phyloP scores from a whole-genome alignment of 2,113 vertebrate species.

The Paraplagusia blochii region DNA sequence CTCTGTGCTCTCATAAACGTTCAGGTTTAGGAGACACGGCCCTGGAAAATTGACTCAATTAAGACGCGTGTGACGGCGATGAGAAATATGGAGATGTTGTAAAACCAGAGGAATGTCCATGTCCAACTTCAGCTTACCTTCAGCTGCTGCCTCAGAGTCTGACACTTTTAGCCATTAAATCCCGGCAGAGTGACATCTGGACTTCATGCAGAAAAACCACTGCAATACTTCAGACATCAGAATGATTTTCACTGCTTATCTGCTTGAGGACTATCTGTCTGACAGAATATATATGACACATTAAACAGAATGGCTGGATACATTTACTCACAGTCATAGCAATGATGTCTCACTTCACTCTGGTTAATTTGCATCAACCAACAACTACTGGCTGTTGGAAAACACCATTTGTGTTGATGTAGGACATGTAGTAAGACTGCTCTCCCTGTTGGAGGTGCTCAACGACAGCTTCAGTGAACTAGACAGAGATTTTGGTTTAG shows the following conservation, averaged over 20 bases:
- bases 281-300: slow-evolving; percentile 1
- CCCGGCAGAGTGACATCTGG: slow-evolving; percentile 55
- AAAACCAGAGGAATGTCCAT: slow-evolving; percentile 48
- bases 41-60: slow-evolving; percentile 34
- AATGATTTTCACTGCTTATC: slow-evolving; percentile 33
- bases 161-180: slow-evolving; percentile 53
- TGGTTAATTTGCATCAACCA: no score
- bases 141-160: slow-evolving; percentile 46
- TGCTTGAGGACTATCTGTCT: slow-evolving; percentile 17
- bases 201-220: slow-evolving; percentile 41
- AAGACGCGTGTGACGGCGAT: slow-evolving; percentile 20
- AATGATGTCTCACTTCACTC: not conserved
- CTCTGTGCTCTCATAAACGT: slow-evolving; percentile 27
- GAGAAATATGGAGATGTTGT: slow-evolving; percentile 50
- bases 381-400: no score
- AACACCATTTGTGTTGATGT: no score
- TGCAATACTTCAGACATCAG: slow-evolving; percentile 25
- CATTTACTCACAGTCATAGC: no score
- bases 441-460: no score
- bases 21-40: slow-evolving; percentile 32
- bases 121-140: slow-evolving; percentile 47
- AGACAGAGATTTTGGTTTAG: no score
- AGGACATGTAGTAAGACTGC: no score
- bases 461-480: no score
- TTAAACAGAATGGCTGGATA: not conserved